Evolutionary conservation across 2,797 vertebrate species (phyloP), one percentile per base, ranked within the genome.

Genomic region (Smutsia gigantea): DNA sequence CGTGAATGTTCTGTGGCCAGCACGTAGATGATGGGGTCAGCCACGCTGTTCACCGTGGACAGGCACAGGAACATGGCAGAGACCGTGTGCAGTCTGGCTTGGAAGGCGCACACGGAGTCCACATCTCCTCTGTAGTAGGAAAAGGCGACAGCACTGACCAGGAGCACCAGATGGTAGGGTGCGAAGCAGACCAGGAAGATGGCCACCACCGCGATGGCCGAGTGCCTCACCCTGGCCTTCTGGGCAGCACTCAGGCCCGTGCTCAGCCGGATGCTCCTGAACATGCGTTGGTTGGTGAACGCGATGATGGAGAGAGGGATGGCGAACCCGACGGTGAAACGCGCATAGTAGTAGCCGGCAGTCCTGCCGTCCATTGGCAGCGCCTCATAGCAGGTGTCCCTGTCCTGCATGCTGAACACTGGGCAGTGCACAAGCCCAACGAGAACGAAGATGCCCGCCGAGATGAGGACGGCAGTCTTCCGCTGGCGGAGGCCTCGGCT

Each of bases 181-280:
- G 99, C 98, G 0, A 99, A 99, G 96, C 99, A 99, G 63, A 99
- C 77, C 83, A 99, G 94, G 98, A 99, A 99, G 87, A 99, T 98
- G 9, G 95, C 10, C 72, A 99, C 99, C 2, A 99, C 99, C 0
- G 98, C 98, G 0, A 98, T 18, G 0, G 98, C 98, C 42, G 99
- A 71, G 82, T 86, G 92, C 74, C 98, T 98, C 37, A 99, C 99
- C 37, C 98, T 99, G 2, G 90, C 72, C 97, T 99, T 99, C 97
- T 99, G 98, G 1, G 0, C 23, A 0, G 7, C 10, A 1, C 57
- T 98, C 95, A 99, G 98, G 23, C 98, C 98, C 0, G 23, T 39
- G 92, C 99, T 99, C 83, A 75, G 98, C 96, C 96, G 96, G 39
- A 98, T 98, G 27, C 90, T 97, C 59, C 64, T 95, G 95, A 99